Conservation (phyloP, 37 sponge, comb jelly and placozoan species). For the Spongilla lacustris region DNA sequence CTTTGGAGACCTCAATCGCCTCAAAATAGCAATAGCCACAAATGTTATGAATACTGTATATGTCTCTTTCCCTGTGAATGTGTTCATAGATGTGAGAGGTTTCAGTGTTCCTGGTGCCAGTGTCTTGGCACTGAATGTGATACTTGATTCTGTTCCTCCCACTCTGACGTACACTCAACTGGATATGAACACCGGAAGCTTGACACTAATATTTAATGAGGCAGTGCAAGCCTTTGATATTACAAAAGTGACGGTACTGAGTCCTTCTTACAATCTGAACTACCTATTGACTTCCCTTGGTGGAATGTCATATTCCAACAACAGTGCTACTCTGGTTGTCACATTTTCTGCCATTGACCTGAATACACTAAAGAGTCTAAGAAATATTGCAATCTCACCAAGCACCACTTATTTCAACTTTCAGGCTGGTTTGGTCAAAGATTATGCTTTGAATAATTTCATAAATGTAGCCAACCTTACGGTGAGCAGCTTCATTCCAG, state of each 20-base stretch:
- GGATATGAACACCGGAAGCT: constrained; percentile 74
- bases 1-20: constrained; percentile 63
- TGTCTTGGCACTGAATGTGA: constrained; percentile 35
- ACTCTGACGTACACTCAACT: constrained; percentile 28
- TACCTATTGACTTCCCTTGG: constrained; percentile 2
- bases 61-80: constrained; percentile 45
- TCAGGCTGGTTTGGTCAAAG: constrained; percentile 33
- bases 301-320: constrained; percentile 4
- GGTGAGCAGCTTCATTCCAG: constrained; percentile 44
- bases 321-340: constrained; percentile 50
- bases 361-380: constrained; percentile 61
- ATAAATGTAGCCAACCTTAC: not conserved
- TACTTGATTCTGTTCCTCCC: constrained; percentile 55
- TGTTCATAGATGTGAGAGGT: constrained; percentile 53
- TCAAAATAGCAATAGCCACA: constrained; percentile 61
- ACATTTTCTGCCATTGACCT: constrained; percentile 39
- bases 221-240: constrained; percentile 66
- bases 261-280: not conserved
- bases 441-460: constrained; percentile 47
- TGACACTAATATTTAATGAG: constrained; percentile 84
- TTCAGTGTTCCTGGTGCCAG: not conserved
- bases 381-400: constrained; percentile 38
- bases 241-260: not conserved
- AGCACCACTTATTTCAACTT: constrained; percentile 53
- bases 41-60: constrained; percentile 37